Percentiles rank a stretch among this genome's conserved stretches.
Evolutionary conservation across 1,140 invertebrate genomes (phyloP).

Genomic region (Magallana angulata): DNA sequence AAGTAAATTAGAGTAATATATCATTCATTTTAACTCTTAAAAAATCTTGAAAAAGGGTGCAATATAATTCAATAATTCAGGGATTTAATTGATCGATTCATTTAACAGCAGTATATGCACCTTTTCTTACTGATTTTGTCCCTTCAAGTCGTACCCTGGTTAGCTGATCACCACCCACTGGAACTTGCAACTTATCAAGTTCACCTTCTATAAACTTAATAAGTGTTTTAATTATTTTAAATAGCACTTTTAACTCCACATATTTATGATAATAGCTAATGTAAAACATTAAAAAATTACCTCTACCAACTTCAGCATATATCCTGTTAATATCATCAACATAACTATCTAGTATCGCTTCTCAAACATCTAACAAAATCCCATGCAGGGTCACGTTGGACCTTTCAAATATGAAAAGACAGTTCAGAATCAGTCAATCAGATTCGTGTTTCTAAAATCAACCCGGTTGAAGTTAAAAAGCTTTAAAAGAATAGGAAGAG

Average conservation of each 20-base stretch:
- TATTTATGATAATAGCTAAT: not conserved
- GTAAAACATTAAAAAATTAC: not conserved
- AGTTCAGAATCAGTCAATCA: too few relatives aligned
- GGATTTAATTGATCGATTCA: constrained; percentile 43
- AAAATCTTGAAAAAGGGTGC: constrained; percentile 27
- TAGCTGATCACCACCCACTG: constrained; percentile 45
- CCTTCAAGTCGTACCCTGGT: constrained; percentile 40
- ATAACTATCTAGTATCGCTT: constrained; percentile 38
- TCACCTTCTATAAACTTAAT: constrained; percentile 9
- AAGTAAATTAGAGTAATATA: too few relatives aligned
- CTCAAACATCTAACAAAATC: too few relatives aligned
- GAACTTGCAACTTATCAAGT: constrained; percentile 28
- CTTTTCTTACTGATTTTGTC: constrained; percentile 23
- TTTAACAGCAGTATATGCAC: not conserved
- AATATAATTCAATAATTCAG: constrained; percentile 41
- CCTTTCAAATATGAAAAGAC: too few relatives aligned
- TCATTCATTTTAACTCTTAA: not conserved
- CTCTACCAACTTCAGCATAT: constrained; percentile 47
- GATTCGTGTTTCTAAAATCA: too few relatives aligned
- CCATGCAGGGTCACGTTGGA: too few relatives aligned
- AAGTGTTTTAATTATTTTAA: not conserved
- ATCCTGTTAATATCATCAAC: not conserved
- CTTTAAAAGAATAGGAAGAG: too few relatives aligned
- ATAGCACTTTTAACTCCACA: not conserved
- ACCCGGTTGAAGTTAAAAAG: too few relatives aligned